phyloP scores from a whole-genome alignment of 2,797 vertebrate species.

The Furcifer pardalis region DNA sequence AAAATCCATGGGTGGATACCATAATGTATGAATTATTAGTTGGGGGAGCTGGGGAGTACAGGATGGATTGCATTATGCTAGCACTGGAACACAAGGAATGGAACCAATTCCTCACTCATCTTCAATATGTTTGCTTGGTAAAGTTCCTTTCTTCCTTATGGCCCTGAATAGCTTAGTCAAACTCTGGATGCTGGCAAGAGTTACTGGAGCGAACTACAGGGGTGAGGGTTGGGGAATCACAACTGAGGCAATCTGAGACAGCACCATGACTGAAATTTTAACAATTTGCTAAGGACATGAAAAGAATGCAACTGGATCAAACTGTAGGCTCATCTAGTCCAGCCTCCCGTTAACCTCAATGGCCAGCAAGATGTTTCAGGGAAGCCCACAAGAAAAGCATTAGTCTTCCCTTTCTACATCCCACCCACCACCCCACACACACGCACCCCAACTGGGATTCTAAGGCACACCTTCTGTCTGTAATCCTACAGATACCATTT shows the following conservation, averaged over 20 bases:
- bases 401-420: neutral
- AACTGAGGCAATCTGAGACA: neutral
- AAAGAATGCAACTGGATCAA: neutral
- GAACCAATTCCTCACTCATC: conserved; percentile 5
- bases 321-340: neutral
- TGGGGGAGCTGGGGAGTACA: neutral
- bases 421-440: neutral
- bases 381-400: neutral
- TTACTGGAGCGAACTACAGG: conserved; percentile 13
- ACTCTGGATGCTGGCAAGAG: conserved; percentile 5
- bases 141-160: conserved; percentile 19
- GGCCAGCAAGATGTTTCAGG: neutral
- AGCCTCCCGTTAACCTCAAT: neutral
- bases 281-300: neutral
- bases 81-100: neutral
- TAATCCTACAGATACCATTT: neutral
- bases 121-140: conserved; percentile 15
- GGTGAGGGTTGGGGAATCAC: neutral
- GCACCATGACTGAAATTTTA: neutral
- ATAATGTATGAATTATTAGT: neutral
- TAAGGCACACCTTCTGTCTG: neutral
- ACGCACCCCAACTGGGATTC: neutral
- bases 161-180: conserved; percentile 3
- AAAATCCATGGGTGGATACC: neutral
- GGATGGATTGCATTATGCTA: neutral